Evolutionary conservation across 2,113 vertebrate species (phyloP).

Genomic region (Ageneiosus marmoratus): DNA sequence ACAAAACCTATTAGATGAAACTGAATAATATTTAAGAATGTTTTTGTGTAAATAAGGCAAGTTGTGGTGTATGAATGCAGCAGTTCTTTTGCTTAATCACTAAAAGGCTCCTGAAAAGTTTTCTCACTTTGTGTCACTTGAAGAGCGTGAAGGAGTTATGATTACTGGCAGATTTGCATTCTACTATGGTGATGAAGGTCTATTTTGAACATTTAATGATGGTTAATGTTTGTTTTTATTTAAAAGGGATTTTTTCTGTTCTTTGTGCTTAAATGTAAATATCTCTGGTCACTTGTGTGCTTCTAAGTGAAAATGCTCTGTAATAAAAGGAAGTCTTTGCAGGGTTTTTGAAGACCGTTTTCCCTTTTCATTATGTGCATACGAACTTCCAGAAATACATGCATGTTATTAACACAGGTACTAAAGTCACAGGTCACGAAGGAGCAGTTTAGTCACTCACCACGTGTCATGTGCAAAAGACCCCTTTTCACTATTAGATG

Average conservation of each 20-base stretch:
- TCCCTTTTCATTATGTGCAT: background rate
- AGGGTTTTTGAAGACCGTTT: background rate
- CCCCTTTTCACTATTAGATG: background rate
- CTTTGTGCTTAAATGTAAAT: constrained; percentile 21
- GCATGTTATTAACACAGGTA: no score
- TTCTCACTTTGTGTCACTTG: background rate
- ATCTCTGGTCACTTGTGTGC: constrained; percentile 21
- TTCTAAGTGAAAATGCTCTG: constrained; percentile 27
- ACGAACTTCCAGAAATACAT: background rate
- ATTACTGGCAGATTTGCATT: background rate
- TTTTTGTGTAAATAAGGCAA: constrained; percentile 31
- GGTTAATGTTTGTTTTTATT: constrained; percentile 22
- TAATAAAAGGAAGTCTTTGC: background rate
- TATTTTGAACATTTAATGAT: constrained; percentile 9
- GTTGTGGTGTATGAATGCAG: constrained; percentile 2
- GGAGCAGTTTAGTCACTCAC: background rate
- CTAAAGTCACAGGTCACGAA: background rate
- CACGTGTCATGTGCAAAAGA: background rate
- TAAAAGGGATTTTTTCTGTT: background rate
- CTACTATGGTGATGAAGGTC: background rate
- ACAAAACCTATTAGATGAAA: constrained; percentile 8
- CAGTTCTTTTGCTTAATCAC: background rate
- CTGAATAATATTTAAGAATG: constrained; percentile 29
- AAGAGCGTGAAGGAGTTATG: background rate
- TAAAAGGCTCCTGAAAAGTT: background rate